Conservation (phyloP, 2,888 invertebrate species). For the Tricholauxania praeusta region DNA sequence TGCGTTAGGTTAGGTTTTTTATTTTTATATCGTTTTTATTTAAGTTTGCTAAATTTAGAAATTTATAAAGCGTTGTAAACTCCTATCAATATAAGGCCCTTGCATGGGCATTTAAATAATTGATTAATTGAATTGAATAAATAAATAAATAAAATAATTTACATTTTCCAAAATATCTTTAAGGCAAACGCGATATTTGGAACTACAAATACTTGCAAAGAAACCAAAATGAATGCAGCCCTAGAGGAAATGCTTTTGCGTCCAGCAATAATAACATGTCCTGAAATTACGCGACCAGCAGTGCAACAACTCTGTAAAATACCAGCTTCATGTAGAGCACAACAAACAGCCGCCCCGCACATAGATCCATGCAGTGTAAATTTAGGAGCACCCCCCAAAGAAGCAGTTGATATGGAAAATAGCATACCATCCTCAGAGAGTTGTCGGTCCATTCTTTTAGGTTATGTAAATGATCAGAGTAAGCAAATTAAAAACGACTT, state of each 20-base stretch:
- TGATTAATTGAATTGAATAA: too few relatives aligned
- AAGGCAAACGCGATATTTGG: slow-evolving; percentile 67
- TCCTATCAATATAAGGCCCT: too few relatives aligned
- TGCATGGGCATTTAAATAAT: too few relatives aligned
- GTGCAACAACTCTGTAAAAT: background rate
- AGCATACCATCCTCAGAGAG: slow-evolving; percentile 57
- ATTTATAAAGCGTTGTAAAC: too few relatives aligned
- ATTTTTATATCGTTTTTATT: too few relatives aligned
- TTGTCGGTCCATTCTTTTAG: slow-evolving; percentile 61
- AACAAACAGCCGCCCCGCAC: too few relatives aligned
- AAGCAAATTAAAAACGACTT: slow-evolving; percentile 60
- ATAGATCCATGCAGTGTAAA: slow-evolving; percentile 47
- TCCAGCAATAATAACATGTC: slow-evolving; percentile 64
- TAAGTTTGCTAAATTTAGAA: too few relatives aligned
- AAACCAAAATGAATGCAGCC: slow-evolving; percentile 70
- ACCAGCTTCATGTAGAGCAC: background rate
- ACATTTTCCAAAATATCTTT: slow-evolving; percentile 9
- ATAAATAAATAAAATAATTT: too few relatives aligned
- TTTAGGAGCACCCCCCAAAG: slow-evolving; percentile 47
- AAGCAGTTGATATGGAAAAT: slow-evolving; percentile 29
- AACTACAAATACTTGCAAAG: slow-evolving; percentile 67
- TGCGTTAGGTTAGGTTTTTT: too few relatives aligned
- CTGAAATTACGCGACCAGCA: slow-evolving; percentile 50
- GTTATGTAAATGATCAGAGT: slow-evolving; percentile 63
- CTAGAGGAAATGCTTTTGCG: slow-evolving; percentile 67